phyloP scores from a whole-genome alignment of 2,888 invertebrate species.

The Tachina grossa region DNA sequence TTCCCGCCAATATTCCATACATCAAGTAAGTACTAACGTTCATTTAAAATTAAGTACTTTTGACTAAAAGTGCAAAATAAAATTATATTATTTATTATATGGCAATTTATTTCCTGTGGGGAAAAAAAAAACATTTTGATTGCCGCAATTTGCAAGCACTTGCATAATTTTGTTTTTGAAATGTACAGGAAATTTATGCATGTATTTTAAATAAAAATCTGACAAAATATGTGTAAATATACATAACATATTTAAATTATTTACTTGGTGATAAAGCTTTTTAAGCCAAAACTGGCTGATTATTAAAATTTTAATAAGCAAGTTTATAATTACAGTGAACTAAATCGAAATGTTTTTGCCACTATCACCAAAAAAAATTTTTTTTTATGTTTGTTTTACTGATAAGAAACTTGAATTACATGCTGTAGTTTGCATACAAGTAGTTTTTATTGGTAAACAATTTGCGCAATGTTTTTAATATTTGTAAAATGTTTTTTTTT shows the following conservation, averaged over 20 bases:
- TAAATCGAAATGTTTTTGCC: conserved; percentile 15
- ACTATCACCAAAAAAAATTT: not conserved
- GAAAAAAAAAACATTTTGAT: not conserved
- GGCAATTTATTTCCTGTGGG: conserved; percentile 16
- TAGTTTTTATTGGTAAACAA: not conserved
- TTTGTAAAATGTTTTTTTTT: not conserved
- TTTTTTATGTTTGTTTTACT: not conserved
- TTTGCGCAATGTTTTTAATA: not conserved
- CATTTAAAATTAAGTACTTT: not conserved
- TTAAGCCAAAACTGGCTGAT: not conserved
- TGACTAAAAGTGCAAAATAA: not conserved
- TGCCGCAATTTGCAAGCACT: conserved; percentile 13
- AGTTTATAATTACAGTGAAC: not conserved
- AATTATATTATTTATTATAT: not conserved
- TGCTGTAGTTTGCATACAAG: not conserved
- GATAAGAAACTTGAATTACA: conserved; percentile 15
- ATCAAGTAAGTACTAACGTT: conserved; percentile 88
- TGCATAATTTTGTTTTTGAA: not conserved
- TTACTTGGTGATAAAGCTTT: not conserved
- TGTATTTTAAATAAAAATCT: conserved; percentile 4
- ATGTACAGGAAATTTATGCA: conserved; percentile 27
- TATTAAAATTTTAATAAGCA: not conserved
- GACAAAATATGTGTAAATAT: no score
- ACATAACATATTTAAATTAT: conserved; percentile 2
- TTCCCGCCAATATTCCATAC: conserved; percentile 95